Base-by-base conservation (phyloP, 2,888 invertebrate species). In the Trichogramma dendrolimi region DNA sequence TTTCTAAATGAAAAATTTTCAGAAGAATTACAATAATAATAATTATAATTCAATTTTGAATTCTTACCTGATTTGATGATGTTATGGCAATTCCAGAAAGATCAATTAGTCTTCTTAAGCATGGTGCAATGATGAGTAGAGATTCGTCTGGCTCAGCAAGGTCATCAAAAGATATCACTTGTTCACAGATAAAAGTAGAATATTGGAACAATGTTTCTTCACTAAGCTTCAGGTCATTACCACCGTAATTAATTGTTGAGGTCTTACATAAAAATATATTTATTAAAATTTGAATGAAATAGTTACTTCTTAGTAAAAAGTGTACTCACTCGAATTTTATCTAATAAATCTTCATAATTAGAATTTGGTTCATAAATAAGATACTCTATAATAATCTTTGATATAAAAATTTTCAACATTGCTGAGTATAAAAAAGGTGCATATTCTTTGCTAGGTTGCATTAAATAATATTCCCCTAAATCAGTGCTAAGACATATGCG, bases 111-210 rank as follows among this genome's bases (percentile, higher is more conserved):
- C 88, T 84, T 68, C 89, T 81, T 82, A 93, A 89, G 71, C 91
- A 91, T 0, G 90, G 87, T 40, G 87, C 81, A 40, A 87, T 86
- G 53, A 90, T 86, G 1, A 92, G 79, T 4, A 85, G 82, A 38
- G 83, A 80, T 55, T 86, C 86, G 50, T 88, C 86, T 64, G 84
- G 84, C 55, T 83, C 82, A 2, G 77, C 80, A 2, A 83, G 80
- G 11, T 75, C 78, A 69, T 85, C 84, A 66, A 85, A 80, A 44
- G 83, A 83, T 0, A 82, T 80, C 2, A 86, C 88, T 81, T 90
- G 90, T 76, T 92, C 89, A 70, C 91, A 89, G 52, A 93, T 83
- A 80, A 92, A 92, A 75, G 91, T 89, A 0, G 91, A 88, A 76
- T 92, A 88, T 67, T 86, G 84, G 56, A 92, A 81, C 38, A 92